Percentiles rank a stretch among this genome's conserved stretches.
These are phyloP conservation scores for Pyrrhia umbra DNA, from an alignment of 2,888 invertebrate species.

Conservation along the genomic window DNA sequence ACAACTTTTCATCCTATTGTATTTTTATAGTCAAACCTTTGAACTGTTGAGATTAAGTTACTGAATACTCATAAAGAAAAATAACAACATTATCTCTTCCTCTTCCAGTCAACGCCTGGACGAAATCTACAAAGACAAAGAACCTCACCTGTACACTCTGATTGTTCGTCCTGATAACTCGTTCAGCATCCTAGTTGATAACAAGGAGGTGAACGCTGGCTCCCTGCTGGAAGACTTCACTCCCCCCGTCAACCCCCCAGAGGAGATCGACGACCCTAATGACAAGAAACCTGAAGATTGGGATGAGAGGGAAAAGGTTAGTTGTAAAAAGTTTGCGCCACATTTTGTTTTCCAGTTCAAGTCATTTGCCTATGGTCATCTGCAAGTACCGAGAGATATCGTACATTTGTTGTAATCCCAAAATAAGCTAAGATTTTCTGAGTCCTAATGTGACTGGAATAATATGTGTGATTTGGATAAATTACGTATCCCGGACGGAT, in stretches of 20 bases:
- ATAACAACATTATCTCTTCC: not conserved
- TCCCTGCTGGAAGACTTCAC: conserved; percentile 96
- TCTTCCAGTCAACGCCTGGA: conserved; percentile 92
- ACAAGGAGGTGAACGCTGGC: conserved; percentile 95
- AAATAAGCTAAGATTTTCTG: too few species aligned
- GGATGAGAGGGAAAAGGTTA: conserved; percentile 95
- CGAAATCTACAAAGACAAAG: conserved; percentile 97
- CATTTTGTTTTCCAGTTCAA: too few species aligned
- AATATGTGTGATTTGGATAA: too few species aligned
- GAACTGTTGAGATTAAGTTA: too few species aligned
- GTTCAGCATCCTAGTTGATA: conserved; percentile 97
- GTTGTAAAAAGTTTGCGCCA: conserved; percentile 84
- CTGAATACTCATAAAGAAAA: not conserved
- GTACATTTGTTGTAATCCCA: too few species aligned
- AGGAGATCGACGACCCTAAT: conserved; percentile 97
- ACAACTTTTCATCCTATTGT: too few species aligned
- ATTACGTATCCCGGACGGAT: too few species aligned
- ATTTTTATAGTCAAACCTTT: too few species aligned
- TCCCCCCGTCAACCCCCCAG: conserved; percentile 98
- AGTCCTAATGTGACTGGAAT: too few species aligned
- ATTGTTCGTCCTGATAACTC: conserved; percentile 98
- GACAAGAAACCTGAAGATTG: conserved; percentile 97
- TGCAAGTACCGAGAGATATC: too few species aligned
- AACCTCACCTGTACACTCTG: conserved; percentile 98
- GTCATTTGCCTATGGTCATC: too few species aligned